These are phyloP conservation scores for Spilosoma lubricipeda DNA, from an alignment of 2,888 invertebrate species.

Conservation along the genomic window DNA sequence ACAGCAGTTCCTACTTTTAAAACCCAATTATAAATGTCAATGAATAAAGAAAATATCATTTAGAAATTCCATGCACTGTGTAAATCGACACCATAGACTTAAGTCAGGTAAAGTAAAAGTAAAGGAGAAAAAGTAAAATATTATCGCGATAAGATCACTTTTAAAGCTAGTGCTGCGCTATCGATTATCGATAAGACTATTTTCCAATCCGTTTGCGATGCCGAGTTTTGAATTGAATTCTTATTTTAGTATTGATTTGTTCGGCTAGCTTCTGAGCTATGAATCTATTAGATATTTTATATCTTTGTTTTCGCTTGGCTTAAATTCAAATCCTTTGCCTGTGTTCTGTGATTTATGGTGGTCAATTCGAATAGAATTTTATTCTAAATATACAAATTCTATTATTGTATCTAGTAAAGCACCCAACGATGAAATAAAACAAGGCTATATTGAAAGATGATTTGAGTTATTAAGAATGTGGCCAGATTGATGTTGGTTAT, in stretches of 20 bases:
- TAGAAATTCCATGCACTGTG: slow-evolving; percentile 41
- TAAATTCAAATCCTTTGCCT: slow-evolving; percentile 22
- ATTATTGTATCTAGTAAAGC: too few relatives aligned
- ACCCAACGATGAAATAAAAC: too few relatives aligned
- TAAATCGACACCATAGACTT: slow-evolving; percentile 40
- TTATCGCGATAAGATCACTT: slow-evolving; percentile 45
- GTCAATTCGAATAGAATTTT: not conserved
- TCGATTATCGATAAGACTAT: slow-evolving; percentile 61
- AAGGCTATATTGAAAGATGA: too few relatives aligned
- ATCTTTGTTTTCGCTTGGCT: slow-evolving; percentile 30
- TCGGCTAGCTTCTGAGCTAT: slow-evolving; percentile 46
- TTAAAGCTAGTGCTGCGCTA: slow-evolving; percentile 48
- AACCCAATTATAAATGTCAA: slow-evolving; percentile 21
- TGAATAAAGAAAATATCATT: slow-evolving; percentile 30
- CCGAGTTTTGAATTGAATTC: slow-evolving; percentile 58
- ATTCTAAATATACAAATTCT: not conserved
- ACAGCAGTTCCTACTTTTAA: not conserved
- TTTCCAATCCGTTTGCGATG: slow-evolving; percentile 55
- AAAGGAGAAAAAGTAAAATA: slow-evolving; percentile 47
- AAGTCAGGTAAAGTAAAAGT: slow-evolving; percentile 51
- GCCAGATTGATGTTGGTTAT: too few relatives aligned
- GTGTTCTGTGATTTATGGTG: slow-evolving; percentile 8
- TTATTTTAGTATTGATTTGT: slow-evolving; percentile 63
- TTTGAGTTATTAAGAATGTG: too few relatives aligned
- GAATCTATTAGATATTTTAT: slow-evolving; percentile 38